phyloP scores from a whole-genome alignment of 2,113 vertebrate species.

The Corapipo altera region DNA sequence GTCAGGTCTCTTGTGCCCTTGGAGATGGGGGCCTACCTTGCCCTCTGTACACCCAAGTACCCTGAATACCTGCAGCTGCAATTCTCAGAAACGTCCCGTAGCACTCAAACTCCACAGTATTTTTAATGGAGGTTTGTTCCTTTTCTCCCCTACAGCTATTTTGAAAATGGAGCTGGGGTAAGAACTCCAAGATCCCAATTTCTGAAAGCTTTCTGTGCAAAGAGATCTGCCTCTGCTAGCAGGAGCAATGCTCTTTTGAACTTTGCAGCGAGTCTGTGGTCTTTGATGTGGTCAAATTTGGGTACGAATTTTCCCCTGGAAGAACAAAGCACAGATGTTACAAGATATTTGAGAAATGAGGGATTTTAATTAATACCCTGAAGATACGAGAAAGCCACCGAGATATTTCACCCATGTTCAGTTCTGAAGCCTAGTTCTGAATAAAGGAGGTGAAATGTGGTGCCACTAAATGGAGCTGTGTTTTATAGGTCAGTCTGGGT shows the following conservation, averaged over 20 bases:
- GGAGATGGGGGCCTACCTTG: neutral
- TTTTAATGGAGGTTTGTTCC: neutral
- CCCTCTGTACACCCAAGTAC: neutral
- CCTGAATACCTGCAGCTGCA: neutral
- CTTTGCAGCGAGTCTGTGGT: neutral
- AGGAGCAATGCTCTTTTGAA: neutral
- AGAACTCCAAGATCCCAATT: neutral
- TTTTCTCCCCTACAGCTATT: neutral
- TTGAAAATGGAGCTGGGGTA: neutral
- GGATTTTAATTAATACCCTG: neutral
- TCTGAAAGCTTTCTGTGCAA: neutral
- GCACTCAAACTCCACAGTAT: neutral
- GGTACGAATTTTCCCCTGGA: neutral
- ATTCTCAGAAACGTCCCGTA: neutral
- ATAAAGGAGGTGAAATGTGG: neutral
- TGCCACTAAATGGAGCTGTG: neutral
- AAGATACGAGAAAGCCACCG: neutral
- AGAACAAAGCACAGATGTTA: constrained; percentile 4
- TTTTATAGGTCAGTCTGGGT: neutral
- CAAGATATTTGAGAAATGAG: neutral
- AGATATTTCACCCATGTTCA: neutral
- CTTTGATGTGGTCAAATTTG: constrained; percentile 7
- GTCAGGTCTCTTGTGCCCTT: neutral
- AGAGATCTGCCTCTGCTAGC: neutral
- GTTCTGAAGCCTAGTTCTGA: neutral